These are phyloP conservation scores for Lasioglossum lativentre DNA, from an alignment of 2,888 invertebrate genomes.

Conservation along the genomic window DNA sequence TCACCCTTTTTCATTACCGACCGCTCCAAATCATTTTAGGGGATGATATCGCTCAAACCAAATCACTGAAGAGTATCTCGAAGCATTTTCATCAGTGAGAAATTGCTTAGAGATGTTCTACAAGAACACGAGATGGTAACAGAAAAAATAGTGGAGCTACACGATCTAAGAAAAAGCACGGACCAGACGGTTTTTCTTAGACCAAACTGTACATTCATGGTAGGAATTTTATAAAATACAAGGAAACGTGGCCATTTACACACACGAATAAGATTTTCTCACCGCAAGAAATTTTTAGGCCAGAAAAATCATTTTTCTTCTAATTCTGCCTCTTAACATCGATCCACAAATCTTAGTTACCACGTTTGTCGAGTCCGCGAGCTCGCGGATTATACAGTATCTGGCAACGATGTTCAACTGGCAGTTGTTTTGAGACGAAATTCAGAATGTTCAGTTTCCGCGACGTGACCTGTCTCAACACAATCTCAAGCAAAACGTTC, in stretches of 20 bases:
- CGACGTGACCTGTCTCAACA: slow-evolving; percentile 19
- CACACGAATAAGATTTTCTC: too few relatives aligned
- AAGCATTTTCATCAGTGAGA: neutral
- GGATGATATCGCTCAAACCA: neutral
- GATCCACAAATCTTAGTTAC: too few relatives aligned
- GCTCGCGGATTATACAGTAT: neutral
- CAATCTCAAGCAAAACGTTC: slow-evolving; percentile 4
- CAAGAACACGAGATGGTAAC: too few relatives aligned
- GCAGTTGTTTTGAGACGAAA: neutral
- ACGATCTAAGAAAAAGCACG: too few relatives aligned
- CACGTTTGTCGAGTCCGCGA: neutral
- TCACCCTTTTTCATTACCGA: neutral
- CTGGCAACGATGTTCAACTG: neutral
- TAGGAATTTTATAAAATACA: too few relatives aligned
- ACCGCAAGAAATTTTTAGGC: too few relatives aligned
- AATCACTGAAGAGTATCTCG: neutral
- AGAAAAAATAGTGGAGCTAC: too few relatives aligned
- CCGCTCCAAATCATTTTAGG: neutral
- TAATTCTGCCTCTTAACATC: too few relatives aligned
- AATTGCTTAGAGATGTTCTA: neutral
- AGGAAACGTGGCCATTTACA: too few relatives aligned
- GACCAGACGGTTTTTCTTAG: too few relatives aligned
- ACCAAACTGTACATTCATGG: too few relatives aligned
- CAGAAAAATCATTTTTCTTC: too few relatives aligned
- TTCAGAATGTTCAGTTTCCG: slow-evolving; percentile 12